A percentile compares a stretch with the other conserved stretches of the same genome.
These are phyloP conservation scores for Sinocyclocheilus anshuiensis DNA, from an alignment of 2,113 vertebrate species.

Conservation along the genomic window DNA sequence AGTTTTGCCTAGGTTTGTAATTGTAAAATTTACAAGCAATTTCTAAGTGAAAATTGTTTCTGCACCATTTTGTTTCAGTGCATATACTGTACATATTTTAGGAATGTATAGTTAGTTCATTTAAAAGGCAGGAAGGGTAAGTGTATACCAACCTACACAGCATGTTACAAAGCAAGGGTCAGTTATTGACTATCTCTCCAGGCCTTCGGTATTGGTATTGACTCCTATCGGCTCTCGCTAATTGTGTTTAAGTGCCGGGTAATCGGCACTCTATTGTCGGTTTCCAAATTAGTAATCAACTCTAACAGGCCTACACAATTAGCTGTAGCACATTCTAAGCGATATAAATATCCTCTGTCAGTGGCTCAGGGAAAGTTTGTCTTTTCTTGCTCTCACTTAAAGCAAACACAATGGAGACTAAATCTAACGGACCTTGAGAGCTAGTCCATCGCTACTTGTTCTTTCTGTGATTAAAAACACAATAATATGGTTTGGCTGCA, in stretches of 20 bases:
- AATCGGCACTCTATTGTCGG: slow-evolving; percentile 71
- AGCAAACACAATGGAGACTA: slow-evolving; percentile 20
- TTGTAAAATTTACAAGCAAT: no score
- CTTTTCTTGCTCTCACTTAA: slow-evolving; percentile 28
- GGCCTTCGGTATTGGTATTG: slow-evolving; percentile 63
- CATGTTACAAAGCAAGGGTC: slow-evolving; percentile 43
- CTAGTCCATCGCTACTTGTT: neutral
- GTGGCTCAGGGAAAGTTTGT: slow-evolving; percentile 22
- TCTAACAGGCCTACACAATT: slow-evolving; percentile 65
- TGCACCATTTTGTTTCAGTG: no score
- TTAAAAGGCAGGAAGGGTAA: neutral
- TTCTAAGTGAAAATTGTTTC: no score
- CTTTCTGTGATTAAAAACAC: neutral
- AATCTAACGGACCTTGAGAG: no score
- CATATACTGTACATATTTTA: neutral
- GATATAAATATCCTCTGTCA: slow-evolving; percentile 44
- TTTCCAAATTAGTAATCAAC: slow-evolving; percentile 71
- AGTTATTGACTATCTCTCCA: slow-evolving; percentile 64
- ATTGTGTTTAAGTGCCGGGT: slow-evolving; percentile 71
- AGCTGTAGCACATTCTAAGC: slow-evolving; percentile 39
- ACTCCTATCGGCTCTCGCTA: slow-evolving; percentile 70
- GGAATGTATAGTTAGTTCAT: neutral
- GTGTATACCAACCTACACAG: neutral
- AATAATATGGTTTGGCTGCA: neutral
- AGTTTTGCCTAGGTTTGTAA: no score